Base-by-base conservation (phyloP, 2,888 invertebrate genomes). In the Chaitophorus viminalis region DNA sequence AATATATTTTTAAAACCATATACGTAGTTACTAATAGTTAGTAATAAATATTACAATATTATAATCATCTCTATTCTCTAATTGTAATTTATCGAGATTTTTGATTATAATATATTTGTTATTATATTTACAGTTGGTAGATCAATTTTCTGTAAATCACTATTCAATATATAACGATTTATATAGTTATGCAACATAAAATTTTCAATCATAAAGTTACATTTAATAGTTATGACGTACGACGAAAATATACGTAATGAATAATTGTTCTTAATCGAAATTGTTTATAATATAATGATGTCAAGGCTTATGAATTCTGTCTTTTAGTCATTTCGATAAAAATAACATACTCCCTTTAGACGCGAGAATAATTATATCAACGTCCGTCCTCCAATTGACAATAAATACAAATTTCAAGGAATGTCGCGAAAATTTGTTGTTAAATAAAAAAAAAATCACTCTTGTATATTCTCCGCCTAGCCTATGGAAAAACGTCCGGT, bases 401-500 rank as follows among this genome's bases (percentile, higher is more conserved):
- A 54, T 82, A 82, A 82, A 72, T 82, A 83, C 29, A 60, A 36
- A 74, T 39, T 60, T 75, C 31, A 31, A 65, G 78, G 78, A 86
- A 78, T 86, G 68, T 78, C 70, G 86, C 54, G 46, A 36, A 78
- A 78, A 72, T 54, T 29, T 29, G 36, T 29, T 79, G 54, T 86
- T 70, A 79, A 78, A 86, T 86, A 79, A 60, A 78, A 31, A n/a
- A n/a, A 75, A 31, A 75, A 84, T 65, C 25, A 36, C 36, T 82
- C 21, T 72, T 9, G 60, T 36, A 39, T 65, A 82, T 75, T 75
- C 75, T 36, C 39, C 60, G 29, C 60, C 21, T 36, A 52, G 77
- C 60, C 85, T 31, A 65, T 87, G 87, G 89, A 81, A 89, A 86
- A 75, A 79, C 79, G 85, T 86, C 70, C 65, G 86, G 74, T 87